Conservation (phyloP, 1,140 invertebrate genomes). For the Drosophila jambulina region DNA sequence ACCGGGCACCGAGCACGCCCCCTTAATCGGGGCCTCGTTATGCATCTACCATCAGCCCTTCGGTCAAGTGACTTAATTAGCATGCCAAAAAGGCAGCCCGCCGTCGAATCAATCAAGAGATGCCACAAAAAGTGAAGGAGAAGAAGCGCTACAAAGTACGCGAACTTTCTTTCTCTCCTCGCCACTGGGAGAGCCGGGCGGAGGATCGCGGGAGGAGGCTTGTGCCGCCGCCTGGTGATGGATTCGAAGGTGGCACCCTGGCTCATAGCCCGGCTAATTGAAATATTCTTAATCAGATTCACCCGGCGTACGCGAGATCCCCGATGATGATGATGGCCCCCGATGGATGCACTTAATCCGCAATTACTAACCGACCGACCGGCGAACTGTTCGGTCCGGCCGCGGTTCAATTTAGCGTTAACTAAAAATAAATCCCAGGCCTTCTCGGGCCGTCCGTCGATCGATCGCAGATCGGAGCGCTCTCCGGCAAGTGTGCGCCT, state of each 20-base stretch:
- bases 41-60: slow-evolving; percentile 9
- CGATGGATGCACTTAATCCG: slow-evolving; percentile 75
- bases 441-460: neutral
- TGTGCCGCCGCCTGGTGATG: slow-evolving; percentile 19
- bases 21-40: slow-evolving; percentile 53
- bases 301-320: slow-evolving; percentile 51
- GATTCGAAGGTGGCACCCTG: slow-evolving; percentile 44
- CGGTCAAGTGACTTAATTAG: slow-evolving; percentile 77
- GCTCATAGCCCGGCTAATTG: slow-evolving; percentile 60
- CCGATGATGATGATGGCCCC: slow-evolving; percentile 17
- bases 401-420: slow-evolving; percentile 76
- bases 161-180: slow-evolving; percentile 45
- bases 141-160: slow-evolving; percentile 24
- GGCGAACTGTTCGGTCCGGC: slow-evolving; percentile 12
- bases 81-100: slow-evolving; percentile 56
- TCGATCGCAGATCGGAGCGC: slow-evolving; percentile 43
- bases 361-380: slow-evolving; percentile 62
- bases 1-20: slow-evolving; percentile 13
- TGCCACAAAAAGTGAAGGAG: slow-evolving; percentile 16
- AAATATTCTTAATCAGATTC: slow-evolving; percentile 84
- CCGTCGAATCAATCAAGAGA: slow-evolving; percentile 68
- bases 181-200: slow-evolving; percentile 15
- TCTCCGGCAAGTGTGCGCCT: slow-evolving; percentile 41
- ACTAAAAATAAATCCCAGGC: slow-evolving; percentile 64
- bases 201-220: neutral